These are phyloP conservation scores for Drosophila malerkotliana DNA, from an alignment of 1,140 invertebrate species.

Conservation along the genomic window DNA sequence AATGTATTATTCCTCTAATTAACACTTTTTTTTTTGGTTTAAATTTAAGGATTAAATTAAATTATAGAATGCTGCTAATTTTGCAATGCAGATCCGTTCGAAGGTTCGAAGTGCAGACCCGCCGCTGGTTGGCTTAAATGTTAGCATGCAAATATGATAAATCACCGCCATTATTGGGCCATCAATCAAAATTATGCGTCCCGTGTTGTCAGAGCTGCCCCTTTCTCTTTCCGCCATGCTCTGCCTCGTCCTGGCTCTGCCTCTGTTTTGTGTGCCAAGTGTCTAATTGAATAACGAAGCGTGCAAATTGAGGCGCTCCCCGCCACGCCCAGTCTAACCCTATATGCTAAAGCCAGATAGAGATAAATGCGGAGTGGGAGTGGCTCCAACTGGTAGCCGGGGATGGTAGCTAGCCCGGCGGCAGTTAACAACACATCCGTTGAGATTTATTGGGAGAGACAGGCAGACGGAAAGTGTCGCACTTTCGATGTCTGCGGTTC, in stretches of 20 bases:
- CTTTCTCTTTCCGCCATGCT: slow-evolving; percentile 12
- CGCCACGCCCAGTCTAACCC: slow-evolving; percentile 5
- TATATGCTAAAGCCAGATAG: neutral
- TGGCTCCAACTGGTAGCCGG: too few species aligned
- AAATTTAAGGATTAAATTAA: slow-evolving; percentile 23
- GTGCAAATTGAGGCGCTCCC: slow-evolving; percentile 71
- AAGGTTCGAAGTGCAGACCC: slow-evolving; percentile 31
- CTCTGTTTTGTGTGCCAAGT: slow-evolving; percentile 55
- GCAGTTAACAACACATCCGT: slow-evolving; percentile 76
- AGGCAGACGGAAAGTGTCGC: slow-evolving; percentile 25
- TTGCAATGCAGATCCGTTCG: slow-evolving; percentile 3
- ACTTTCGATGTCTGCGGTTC: slow-evolving; percentile 74
- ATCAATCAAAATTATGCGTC: slow-evolving; percentile 82
- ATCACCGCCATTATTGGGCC: slow-evolving; percentile 80
- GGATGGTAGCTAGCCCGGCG: slow-evolving; percentile 34
- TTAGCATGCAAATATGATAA: slow-evolving; percentile 82
- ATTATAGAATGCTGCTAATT: slow-evolving; percentile 33
- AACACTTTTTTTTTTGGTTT: neutral
- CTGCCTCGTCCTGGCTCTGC: slow-evolving; percentile 9
- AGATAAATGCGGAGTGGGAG: slow-evolving; percentile 11
- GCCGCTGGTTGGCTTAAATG: slow-evolving; percentile 41
- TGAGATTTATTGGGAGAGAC: slow-evolving; percentile 70
- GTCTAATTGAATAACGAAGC: slow-evolving; percentile 83
- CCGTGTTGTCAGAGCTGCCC: slow-evolving; percentile 30
- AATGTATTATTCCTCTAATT: too few species aligned